Evolutionary conservation across 2,113 vertebrate species (phyloP).

Genomic region (Cyanistes caeruleus): DNA sequence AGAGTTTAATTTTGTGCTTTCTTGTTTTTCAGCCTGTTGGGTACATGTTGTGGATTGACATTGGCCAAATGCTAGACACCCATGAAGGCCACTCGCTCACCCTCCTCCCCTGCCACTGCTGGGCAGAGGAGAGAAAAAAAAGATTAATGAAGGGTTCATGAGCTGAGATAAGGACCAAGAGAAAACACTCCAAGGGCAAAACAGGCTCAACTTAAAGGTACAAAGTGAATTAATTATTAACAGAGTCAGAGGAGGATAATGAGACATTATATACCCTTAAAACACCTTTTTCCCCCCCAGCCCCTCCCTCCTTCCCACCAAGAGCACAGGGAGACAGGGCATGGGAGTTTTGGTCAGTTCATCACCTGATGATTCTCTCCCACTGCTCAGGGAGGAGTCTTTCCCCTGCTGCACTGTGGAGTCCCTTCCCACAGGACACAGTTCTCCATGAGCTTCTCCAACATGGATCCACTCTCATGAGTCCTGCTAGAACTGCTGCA

Average conservation of each 20-base stretch:
- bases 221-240: not conserved
- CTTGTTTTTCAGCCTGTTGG: not conserved
- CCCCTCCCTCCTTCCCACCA: not conserved
- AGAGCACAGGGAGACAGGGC: not conserved
- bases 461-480: not conserved
- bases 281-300: too few species aligned
- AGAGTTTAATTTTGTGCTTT: not conserved
- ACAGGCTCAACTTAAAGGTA: not conserved
- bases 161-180: not conserved
- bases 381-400: not conserved
- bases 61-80: too few species aligned
- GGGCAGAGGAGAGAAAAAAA: not conserved
- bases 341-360: not conserved
- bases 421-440: too few species aligned
- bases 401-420: not conserved
- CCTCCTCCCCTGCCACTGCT: too few species aligned
- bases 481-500: not conserved
- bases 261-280: not conserved
- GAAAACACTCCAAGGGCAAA: not conserved
- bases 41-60: not conserved
- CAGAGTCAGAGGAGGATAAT: not conserved
- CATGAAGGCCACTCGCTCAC: fast-evolving
- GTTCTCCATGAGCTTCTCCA: not conserved
- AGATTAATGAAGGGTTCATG: not conserved
- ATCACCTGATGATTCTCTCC: not conserved